Base-by-base conservation (phyloP, 2,113 vertebrate species). In the Carassius gibelio region DNA sequence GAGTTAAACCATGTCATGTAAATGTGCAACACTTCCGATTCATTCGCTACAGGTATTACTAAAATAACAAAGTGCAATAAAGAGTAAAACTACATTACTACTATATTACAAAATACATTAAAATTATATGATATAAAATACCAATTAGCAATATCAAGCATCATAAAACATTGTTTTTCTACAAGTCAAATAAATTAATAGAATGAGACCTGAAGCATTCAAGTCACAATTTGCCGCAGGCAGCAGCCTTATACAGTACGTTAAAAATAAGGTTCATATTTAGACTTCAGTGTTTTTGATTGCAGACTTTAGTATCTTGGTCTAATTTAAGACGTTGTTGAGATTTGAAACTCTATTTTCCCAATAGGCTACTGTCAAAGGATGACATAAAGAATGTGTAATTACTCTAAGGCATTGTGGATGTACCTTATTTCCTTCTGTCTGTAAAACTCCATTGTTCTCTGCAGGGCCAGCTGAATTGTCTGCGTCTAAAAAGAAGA, bases 391-490 rank as follows among this genome's bases (percentile, higher is more conserved):
- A 68, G 8, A 7, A 17, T 30, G 7, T 5, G 1, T 1, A 3
- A 69, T 68, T 68, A 17, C 66, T 68, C 30, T 0, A 30, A 3
- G 30, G 15, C 26, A 8, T 68, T 17, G 8, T 81, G 45, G 57
- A 23, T 87, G 17, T 94, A 99, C 98, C 97, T 96, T 88, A 96
- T 96, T 89, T 97, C 96, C 91, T 96, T 96, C 90, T 96, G 95
- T 85, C 96, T 97, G 93, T 97, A 98, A 93, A 96, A 93, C 66
- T 96, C 95, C 86, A 98, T 88, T 7, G 98, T 99, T 93, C 96
- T 96, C 94, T 98, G 96, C 75, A 99, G 94, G 93, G 97, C 97
- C 84, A 97, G 96, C 90, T 93, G 95, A 92, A 99, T 97, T 75
- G 95, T 99, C 94, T 98, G 97, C 17, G 95, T 97, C 98, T 99